phyloP scores from a whole-genome alignment of 1,140 invertebrate genomes.

The Tetramorium parvispinum region DNA sequence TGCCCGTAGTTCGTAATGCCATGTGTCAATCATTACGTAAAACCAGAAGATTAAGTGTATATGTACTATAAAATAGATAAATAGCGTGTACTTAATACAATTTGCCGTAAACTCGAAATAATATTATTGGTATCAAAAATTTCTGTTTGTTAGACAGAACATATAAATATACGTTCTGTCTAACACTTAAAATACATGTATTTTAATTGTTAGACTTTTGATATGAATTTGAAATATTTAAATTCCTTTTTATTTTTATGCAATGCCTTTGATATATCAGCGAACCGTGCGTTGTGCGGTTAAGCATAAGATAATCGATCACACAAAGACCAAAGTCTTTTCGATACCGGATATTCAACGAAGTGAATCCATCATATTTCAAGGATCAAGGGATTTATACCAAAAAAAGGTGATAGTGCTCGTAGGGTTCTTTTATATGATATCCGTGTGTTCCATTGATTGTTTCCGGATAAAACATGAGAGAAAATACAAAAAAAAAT shows the following conservation, averaged over 20 bases:
- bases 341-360: slow-evolving; percentile 79
- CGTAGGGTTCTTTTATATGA: slow-evolving; percentile 23
- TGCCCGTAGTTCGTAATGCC: slow-evolving; percentile 49
- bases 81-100: neutral
- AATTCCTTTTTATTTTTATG: neutral
- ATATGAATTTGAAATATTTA: neutral
- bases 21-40: slow-evolving; percentile 80
- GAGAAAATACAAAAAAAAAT: slow-evolving; percentile 2
- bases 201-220: neutral
- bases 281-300: neutral
- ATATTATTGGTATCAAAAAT: neutral
- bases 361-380: slow-evolving; percentile 79
- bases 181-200: neutral
- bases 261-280: neutral
- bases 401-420: slow-evolving; percentile 63
- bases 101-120: neutral
- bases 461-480: slow-evolving; percentile 23
- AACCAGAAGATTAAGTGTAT: slow-evolving; percentile 77
- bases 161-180: neutral
- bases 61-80: neutral
- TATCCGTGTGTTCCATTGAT: slow-evolving; percentile 1
- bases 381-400: slow-evolving; percentile 72
- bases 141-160: neutral
- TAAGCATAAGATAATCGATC: slow-evolving; percentile 59
- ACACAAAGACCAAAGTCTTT: slow-evolving; percentile 71